Conservation (phyloP, 2,113 vertebrate species). For the Aramus guarauna region DNA sequence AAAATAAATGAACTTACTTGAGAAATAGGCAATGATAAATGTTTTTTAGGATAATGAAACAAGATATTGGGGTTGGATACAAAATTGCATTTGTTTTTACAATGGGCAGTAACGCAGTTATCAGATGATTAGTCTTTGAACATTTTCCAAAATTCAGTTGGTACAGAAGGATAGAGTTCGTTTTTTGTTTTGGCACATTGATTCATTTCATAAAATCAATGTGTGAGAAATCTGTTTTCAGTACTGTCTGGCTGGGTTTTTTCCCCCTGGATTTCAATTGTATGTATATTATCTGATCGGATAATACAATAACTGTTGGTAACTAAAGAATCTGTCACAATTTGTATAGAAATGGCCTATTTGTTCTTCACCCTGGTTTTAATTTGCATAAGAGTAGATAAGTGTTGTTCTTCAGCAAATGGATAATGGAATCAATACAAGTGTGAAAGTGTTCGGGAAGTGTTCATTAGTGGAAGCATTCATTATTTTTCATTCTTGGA, state of each 20-base stretch:
- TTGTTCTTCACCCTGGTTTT: background rate
- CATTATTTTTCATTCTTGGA: background rate
- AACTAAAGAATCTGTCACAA: background rate
- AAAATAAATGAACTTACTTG: background rate
- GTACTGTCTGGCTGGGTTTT: background rate
- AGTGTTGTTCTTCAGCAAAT: background rate
- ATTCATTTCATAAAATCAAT: background rate
- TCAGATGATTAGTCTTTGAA: background rate
- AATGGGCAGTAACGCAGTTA: background rate
- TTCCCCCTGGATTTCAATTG: background rate
- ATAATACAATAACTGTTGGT: background rate
- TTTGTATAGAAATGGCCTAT: background rate
- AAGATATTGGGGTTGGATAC: background rate
- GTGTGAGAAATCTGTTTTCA: background rate
- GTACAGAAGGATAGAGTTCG: background rate
- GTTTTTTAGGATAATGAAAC: background rate
- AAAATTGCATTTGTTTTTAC: background rate
- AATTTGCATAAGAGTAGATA: background rate
- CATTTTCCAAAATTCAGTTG: background rate
- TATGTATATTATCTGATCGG: rapidly evolving
- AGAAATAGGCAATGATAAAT: background rate
- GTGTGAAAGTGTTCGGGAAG: background rate
- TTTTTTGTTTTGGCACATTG: background rate
- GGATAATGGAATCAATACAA: background rate
- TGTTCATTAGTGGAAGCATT: background rate